Evolutionary conservation across 2,888 invertebrate genomes (phyloP), one percentile per base, ranked within the genome.

Genomic region (Drosophila fulvimacula): DNA sequence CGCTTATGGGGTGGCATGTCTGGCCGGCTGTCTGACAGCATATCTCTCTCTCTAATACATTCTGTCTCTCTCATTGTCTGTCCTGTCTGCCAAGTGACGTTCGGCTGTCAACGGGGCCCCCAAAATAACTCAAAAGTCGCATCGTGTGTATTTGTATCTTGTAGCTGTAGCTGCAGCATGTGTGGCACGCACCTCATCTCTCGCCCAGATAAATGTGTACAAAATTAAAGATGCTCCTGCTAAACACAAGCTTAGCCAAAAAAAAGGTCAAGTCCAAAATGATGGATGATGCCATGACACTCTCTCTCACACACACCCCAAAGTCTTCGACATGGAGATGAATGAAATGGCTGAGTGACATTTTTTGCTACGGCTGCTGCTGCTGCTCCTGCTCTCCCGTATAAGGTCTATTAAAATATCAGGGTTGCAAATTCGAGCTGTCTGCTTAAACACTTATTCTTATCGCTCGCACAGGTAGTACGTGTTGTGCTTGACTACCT

Each of bases 241-340:
- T 88, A 90, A 89, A 78, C 84, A 80, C 79, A 79, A 90, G 87
- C 78, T 89, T 82, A 74, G 73, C 62, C 69, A 57, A 73, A 91
- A 92, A 92, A 92, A 92, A 92, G 92, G 92, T 92, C 92, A 92
- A 92, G 90, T 91, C 91, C 88, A 88, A 89, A 91, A 90, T 92
- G 93, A 92, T 92, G 91, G 92, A 92, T 92, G 92, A 92, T 91
- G 83, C 83, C 86, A 82, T 84, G 89, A 81, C 89, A 79, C 75
- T 67, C 56, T 55, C 65, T 17, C 69, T 17, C 75, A 32, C 59
- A 34, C 75, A 21, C 41, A 74, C 59, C 80, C 58, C 73, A 70
- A 80, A 76, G 67, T 70, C 46, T 36, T 44, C 76, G 80, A 70
- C 76, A 76, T 55, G 48, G 67, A 74, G 81, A 73, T 76, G 79